Percentiles rank a stretch among this genome's conserved stretches.
phyloP scores from a whole-genome alignment of 92 coral and sea anemone species.

The Umimayanthus chanpuru region DNA sequence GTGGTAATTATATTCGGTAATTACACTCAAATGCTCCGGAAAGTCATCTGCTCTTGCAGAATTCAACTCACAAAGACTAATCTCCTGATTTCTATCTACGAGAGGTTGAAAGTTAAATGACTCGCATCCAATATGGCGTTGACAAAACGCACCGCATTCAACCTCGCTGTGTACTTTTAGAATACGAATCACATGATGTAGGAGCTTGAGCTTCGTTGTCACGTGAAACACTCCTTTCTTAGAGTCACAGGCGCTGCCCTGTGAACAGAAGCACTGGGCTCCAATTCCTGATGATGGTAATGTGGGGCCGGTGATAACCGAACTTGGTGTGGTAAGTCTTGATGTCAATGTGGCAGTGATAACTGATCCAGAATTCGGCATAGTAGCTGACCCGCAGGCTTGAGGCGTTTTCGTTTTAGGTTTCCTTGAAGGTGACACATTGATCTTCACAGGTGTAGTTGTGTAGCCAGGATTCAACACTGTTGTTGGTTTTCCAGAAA shows the following conservation, averaged over 20 bases:
- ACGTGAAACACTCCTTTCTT: slow-evolving; percentile 3
- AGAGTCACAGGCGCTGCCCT: background rate
- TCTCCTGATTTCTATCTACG: too few relatives aligned
- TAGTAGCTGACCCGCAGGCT: too few relatives aligned
- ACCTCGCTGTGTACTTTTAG: slow-evolving; percentile 9
- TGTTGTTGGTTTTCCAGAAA: background rate
- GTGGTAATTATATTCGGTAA: background rate
- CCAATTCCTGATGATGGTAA: background rate
- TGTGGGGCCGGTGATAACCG: background rate
- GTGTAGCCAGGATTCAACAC: background rate
- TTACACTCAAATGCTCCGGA: background rate
- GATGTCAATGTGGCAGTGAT: background rate
- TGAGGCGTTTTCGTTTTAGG: too few relatives aligned
- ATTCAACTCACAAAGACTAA: background rate
- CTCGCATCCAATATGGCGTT: background rate
- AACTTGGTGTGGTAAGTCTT: background rate
- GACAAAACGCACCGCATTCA: slow-evolving; percentile 13
- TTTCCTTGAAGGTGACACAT: too few relatives aligned
- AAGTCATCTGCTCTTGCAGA: slow-evolving; percentile 12
- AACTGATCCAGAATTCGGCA: background rate
- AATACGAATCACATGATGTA: background rate
- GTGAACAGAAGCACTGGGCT: background rate
- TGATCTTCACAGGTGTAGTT: background rate
- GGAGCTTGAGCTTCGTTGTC: background rate
- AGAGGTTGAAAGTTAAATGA: background rate